phyloP scores from a whole-genome alignment of 2,113 vertebrate species.

The Poicephalus meyeri region DNA sequence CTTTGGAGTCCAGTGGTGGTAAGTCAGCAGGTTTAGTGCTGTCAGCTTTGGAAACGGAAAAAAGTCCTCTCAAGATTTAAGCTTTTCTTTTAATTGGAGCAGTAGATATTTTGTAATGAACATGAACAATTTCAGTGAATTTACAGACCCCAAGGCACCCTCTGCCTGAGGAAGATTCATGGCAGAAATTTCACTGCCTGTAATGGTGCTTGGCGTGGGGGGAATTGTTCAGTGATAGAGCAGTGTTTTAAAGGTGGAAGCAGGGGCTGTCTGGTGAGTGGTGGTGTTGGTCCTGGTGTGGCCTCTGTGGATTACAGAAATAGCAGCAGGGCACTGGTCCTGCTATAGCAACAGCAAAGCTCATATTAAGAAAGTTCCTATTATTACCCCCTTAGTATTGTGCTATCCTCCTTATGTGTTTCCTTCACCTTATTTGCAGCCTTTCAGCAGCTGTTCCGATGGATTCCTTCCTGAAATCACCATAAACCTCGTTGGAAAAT shows the following conservation, averaged over 20 bases:
- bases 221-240: neutral
- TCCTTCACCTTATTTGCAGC: neutral
- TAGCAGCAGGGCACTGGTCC: neutral
- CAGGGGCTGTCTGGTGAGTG: neutral
- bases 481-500: neutral
- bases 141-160: neutral
- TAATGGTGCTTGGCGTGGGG: neutral
- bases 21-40: neutral
- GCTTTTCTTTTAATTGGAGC: neutral
- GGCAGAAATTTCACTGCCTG: neutral
- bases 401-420: accelerated
- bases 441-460: neutral
- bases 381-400: accelerated
- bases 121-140: accelerated
- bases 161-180: neutral
- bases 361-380: neutral
- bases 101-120: neutral
- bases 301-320: neutral
- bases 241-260: accelerated
- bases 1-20: neutral
- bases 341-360: accelerated
- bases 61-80: accelerated
- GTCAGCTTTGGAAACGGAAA: neutral
- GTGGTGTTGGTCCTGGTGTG: neutral
- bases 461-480: neutral